phyloP scores from a whole-genome alignment of 2,797 vertebrate species.

The Merluccius polli region DNA sequence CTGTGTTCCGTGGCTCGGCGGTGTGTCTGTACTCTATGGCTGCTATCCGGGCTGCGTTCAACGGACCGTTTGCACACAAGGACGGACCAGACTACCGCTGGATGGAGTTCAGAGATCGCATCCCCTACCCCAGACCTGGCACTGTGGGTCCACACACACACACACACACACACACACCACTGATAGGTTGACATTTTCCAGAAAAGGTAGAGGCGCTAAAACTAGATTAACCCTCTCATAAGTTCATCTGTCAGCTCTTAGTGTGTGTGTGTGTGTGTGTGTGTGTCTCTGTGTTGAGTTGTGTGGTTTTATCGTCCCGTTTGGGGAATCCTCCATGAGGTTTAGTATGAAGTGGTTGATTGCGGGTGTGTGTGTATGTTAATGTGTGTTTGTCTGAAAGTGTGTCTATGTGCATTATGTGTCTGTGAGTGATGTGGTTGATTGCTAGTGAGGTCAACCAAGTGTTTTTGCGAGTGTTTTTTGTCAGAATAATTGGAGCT shows the following conservation, averaged over 20 bases:
- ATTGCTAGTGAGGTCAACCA: conserved; percentile 35
- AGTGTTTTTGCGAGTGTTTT: conserved; percentile 20
- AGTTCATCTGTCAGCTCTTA: not conserved
- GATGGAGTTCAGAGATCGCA: conserved; percentile 80
- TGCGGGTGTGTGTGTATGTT: conserved; percentile 10
- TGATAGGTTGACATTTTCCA: not conserved
- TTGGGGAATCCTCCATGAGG: not conserved
- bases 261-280: not conserved
- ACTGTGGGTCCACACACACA: conserved; percentile 67
- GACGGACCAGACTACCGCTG: conserved; percentile 82
- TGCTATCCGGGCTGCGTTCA: conserved; percentile 80
- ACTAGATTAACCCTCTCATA: not conserved
- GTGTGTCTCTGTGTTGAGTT: not conserved
- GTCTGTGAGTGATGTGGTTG: conserved; percentile 25
- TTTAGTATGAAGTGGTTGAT: not conserved
- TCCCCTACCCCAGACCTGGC: conserved; percentile 85
- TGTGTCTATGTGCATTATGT: not conserved
- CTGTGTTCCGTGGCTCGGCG: conserved; percentile 79
- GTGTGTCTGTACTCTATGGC: conserved; percentile 82
- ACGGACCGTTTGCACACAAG: conserved; percentile 82
- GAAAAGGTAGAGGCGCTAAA: not conserved
- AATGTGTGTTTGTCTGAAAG: not conserved
- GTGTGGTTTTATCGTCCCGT: not conserved
- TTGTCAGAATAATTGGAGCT: not conserved
- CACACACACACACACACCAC: conserved; percentile 12